Evolutionary conservation across 2,797 vertebrate species (phyloP), one percentile per base, ranked within the genome.

Genomic region (Australoheros facetus): DNA sequence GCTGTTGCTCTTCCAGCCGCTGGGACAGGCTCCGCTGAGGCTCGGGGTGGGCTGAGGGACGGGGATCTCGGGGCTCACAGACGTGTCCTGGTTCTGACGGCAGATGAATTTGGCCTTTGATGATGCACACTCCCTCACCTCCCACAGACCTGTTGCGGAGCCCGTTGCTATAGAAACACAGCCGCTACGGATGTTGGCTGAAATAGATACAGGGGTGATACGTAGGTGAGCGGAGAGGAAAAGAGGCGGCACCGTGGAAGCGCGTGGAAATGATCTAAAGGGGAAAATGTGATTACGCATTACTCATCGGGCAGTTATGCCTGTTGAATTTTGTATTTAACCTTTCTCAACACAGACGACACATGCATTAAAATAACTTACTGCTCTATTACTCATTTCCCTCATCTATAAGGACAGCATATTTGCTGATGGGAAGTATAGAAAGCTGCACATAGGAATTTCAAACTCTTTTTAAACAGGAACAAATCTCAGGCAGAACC

Each of bases 21-120:
- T 78, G 48, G 98, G 97, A 74, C 98, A 99, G 81, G 94, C 64
- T 4, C 96, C 97, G 0, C 95, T 95, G 54, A 98, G 94, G 88
- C 97, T 97, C 26, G 98, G 98, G 0, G 97, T 98, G 56, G 98
- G 97, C 71, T 94, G 95, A 0, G 96, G 96, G 23, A 71, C 74
- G 0, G 97, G 96, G n/a, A 96, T 94, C 70, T 96, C 96, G 0
- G 97, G 97, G 10, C 93, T 96, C 79, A 96, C 89, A 0, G 97
- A 95, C 0, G 96, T 93, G 80, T 96, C 96, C 93, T 96, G 93
- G 90, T 96, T 97, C 92, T 97, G 97, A 57, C 96, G 96, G 90
- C 98, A 99, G 95, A 99, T 97, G 94, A 97, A 99, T 86, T 98
- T 99, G 58, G 97, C 97, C 87, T 94, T 96, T 32, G 96, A 94